phyloP scores from a whole-genome alignment of 2,888 invertebrate genomes.

The Phyllotreta cruciferae region DNA sequence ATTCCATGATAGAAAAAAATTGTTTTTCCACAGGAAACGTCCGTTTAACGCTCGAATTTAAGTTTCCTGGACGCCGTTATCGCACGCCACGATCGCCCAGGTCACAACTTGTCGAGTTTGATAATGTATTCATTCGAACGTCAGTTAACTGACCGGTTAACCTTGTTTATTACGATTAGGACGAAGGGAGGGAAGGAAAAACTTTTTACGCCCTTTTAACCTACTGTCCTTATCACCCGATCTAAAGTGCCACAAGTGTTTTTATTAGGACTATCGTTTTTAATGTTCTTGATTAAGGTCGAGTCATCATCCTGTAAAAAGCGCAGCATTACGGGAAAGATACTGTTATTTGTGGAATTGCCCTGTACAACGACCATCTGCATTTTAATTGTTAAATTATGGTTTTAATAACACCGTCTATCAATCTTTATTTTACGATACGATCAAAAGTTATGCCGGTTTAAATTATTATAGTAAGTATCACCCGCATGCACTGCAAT shows the following conservation, averaged over 20 bases:
- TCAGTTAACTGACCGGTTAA: conserved; percentile 19
- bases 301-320: too few relatives aligned
- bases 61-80: conserved; percentile 32
- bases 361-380: too few relatives aligned
- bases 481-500: conserved; percentile 4
- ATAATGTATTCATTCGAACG: conserved; percentile 19
- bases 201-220: conserved; percentile 11
- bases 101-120: neutral
- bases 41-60: conserved; percentile 50
- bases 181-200: conserved; percentile 2
- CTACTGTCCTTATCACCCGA: conserved; percentile 5
- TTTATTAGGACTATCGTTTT: neutral
- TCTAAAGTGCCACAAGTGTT: conserved; percentile 5
- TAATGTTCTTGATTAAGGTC: too few relatives aligned
- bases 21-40: conserved; percentile 50
- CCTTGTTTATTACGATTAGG: conserved; percentile 12
- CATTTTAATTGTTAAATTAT: neutral
- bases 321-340: too few relatives aligned
- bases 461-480: neutral
- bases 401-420: neutral
- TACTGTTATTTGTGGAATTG: too few relatives aligned
- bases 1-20: conserved; percentile 33
- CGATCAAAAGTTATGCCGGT: neutral
- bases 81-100: conserved; percentile 31
- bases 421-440: conserved; percentile 7